phyloP scores from a whole-genome alignment of 2,113 vertebrate species.

The Ochotona curzoniae region DNA sequence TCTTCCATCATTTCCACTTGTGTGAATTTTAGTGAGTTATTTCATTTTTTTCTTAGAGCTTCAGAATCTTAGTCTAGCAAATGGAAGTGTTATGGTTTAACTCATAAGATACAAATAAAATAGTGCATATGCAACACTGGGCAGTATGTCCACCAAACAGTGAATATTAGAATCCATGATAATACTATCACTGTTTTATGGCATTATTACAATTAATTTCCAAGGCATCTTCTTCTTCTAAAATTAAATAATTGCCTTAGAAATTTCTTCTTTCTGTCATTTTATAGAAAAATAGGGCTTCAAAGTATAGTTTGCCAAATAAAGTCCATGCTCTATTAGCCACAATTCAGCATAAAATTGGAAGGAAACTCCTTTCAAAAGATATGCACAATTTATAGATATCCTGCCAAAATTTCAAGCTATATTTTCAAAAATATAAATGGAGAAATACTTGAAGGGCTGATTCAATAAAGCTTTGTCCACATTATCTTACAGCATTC shows the following conservation, averaged over 20 bases:
- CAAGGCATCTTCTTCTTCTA: slow-evolving; percentile 11
- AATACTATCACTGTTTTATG: neutral
- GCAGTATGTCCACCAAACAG: neutral
- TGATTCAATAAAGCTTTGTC: slow-evolving; percentile 68
- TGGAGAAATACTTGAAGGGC: slow-evolving; percentile 64
- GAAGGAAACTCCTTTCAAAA: neutral
- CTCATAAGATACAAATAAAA: neutral
- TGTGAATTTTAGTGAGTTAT: slow-evolving; percentile 22
- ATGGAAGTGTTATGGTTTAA: neutral
- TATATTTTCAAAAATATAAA: slow-evolving; percentile 2
- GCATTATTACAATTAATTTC: neutral
- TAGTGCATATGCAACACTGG: neutral
- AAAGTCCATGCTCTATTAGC: slow-evolving; percentile 31
- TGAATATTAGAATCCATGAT: neutral
- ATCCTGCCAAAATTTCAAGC: neutral
- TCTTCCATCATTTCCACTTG: neutral
- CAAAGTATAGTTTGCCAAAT: slow-evolving; percentile 44
- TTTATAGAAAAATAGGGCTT: slow-evolving; percentile 31
- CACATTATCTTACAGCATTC: slow-evolving; percentile 75
- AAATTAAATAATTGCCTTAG: neutral
- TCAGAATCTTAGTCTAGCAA: slow-evolving; percentile 30
- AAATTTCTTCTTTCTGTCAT: slow-evolving; percentile 27
- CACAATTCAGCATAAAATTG: slow-evolving; percentile 21
- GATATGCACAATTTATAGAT: neutral
- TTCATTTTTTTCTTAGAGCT: slow-evolving; percentile 25